A percentile compares a stretch with the other conserved stretches of the same genome.
Conservation (phyloP, 2,797 vertebrate genomes). For the Gadopsis marmoratus region DNA sequence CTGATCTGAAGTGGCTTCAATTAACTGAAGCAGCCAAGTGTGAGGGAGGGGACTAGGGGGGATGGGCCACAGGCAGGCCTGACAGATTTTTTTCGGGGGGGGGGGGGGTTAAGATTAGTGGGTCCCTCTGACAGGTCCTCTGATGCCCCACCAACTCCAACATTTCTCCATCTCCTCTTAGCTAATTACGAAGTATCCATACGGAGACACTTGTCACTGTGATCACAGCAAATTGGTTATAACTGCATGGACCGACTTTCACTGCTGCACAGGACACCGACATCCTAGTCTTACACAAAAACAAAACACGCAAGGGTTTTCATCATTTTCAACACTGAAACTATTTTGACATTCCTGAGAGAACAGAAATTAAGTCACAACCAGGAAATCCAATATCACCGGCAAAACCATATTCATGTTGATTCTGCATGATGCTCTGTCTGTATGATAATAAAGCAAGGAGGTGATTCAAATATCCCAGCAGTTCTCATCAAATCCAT, state of each 20-base stretch:
- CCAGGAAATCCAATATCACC: constrained; percentile 40
- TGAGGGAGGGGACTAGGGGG: constrained; percentile 61
- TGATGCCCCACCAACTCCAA: constrained; percentile 55
- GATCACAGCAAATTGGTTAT: constrained; percentile 72
- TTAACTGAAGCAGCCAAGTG: constrained; percentile 80
- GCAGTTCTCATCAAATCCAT: constrained; percentile 49
- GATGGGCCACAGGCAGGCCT: constrained; percentile 47
- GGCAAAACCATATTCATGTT: constrained; percentile 28
- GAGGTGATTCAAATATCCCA: constrained; percentile 53
- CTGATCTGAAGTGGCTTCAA: constrained; percentile 80
- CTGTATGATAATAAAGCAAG: constrained; percentile 30
- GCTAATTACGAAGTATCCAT: constrained; percentile 74
- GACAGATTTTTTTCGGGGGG: constrained; percentile 52
- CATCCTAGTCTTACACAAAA: neutral
- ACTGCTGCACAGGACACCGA: constrained; percentile 1
- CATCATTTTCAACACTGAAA: constrained; percentile 21
- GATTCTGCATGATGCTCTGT: constrained; percentile 35
- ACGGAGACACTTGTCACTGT: constrained; percentile 70
- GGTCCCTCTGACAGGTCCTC: constrained; percentile 63
- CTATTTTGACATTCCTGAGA: constrained; percentile 30
- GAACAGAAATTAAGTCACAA: constrained; percentile 23
- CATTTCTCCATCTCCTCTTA: constrained; percentile 63
- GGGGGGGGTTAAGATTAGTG: constrained; percentile 34
- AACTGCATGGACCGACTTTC: constrained; percentile 45
- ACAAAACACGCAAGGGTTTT: constrained; percentile 17